These are phyloP conservation scores for Druon quercuslanigerum DNA, from an alignment of 1,140 invertebrate species.

Conservation along the genomic window DNA sequence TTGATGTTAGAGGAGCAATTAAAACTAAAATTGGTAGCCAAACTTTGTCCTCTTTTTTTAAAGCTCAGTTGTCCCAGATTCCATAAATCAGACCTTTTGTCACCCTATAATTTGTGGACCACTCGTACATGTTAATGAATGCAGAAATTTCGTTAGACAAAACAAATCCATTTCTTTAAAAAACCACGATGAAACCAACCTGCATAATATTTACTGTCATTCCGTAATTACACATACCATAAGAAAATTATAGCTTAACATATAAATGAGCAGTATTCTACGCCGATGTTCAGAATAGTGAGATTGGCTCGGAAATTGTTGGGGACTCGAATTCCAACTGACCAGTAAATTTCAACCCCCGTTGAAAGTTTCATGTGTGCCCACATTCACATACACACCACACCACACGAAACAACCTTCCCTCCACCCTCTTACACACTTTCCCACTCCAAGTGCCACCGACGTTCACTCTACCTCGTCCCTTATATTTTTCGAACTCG, in stretches of 20 bases:
- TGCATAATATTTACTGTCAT: neutral
- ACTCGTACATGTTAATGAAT: too few species aligned
- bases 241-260: constrained; percentile 36
- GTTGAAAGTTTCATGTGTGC: neutral
- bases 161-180: neutral
- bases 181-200: constrained; percentile 1
- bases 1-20: too few species aligned
- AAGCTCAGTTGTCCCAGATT: too few species aligned
- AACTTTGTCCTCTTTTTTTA: too few species aligned
- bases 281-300: constrained; percentile 45
- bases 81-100: too few species aligned
- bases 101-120: too few species aligned
- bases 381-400: constrained; percentile 42
- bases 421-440: constrained; percentile 44
- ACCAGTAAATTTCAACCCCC: constrained; percentile 55
- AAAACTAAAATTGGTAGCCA: too few species aligned
- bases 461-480: constrained; percentile 13
- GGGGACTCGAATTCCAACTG: constrained; percentile 65
- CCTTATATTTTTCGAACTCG: constrained; percentile 37
- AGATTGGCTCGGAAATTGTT: constrained; percentile 32
- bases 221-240: constrained; percentile 1
- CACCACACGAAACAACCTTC: constrained; percentile 32
- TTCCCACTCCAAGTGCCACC: constrained; percentile 9
- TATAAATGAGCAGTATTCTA: constrained; percentile 42
- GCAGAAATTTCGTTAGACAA: constrained; percentile 27